Base-by-base conservation (phyloP, 2,797 vertebrate genomes). In the Dicrostonyx torquatus region DNA sequence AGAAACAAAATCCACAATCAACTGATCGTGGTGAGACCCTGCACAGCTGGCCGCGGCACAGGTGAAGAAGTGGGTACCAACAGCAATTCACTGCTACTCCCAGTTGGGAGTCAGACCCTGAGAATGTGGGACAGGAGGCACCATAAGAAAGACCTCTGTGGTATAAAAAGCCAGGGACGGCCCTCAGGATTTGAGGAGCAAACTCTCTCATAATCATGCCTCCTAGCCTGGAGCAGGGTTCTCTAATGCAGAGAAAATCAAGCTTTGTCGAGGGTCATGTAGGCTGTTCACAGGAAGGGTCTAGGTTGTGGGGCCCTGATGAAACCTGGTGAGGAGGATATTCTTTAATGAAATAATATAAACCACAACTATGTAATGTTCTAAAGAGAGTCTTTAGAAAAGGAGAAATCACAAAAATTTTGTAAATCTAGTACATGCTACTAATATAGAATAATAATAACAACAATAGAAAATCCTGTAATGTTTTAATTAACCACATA, bases 321-420 rank as follows among this genome's bases (percentile, higher is more conserved):
- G 48, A 11, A 58, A 18, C 55, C 20, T 58, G 55, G 55, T 18
- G 18, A 58, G 31, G 2, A 12, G 4, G 26, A 20, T 17, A 18
- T 6, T 72, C 64, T 89, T 91, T 70, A 87, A 64, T 64, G 8
- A 93, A 95, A 91, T 76, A 83, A 89, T 80, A 26, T 4, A 78
- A 93, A 92, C 48, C 11, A 24, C 17, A 60, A 85, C 55, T 45
- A 48, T 5, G 55, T 37, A 29, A 84, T 50, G 26, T 50, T 48
- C 31, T 84, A 86, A 92, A 82, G 34, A 58, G 22, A 53, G 8
- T 90, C 13, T 87, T 70, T 31, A 90, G 70, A 86, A 84, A 24
- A 89, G 43, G 53, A 82, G 24, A 64, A 87, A 75, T 72, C 80
- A 89, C 11, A 37, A 7, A 7, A 48, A 5, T 68, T 70, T 87